Evolutionary conservation across 2,113 vertebrate genomes (phyloP).

Genomic region (Neopipo cinnamomea): DNA sequence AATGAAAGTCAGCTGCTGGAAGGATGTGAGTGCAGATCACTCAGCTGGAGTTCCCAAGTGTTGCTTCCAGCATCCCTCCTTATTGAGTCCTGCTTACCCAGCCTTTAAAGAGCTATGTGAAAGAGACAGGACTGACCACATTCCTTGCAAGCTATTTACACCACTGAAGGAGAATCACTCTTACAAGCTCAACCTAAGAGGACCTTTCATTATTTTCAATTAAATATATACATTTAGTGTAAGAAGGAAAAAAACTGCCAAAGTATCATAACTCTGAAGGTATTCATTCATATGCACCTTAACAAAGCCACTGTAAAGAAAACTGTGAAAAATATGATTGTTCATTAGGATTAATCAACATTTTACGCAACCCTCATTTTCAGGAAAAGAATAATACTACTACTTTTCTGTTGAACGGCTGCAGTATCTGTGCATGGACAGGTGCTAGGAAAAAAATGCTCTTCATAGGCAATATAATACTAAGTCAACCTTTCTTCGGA

Average conservation of each 20-base stretch:
- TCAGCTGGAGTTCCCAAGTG: not conserved
- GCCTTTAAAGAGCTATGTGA: not conserved
- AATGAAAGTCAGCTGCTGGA: not conserved
- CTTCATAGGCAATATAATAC: not conserved
- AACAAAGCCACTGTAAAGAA: not conserved
- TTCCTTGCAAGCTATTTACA: conserved; percentile 38
- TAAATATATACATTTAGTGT: not conserved
- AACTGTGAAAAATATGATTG: not conserved
- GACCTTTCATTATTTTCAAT: not conserved
- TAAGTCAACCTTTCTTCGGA: not conserved
- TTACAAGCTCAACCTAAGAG: not conserved
- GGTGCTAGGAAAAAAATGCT: not conserved
- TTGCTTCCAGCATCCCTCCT: not conserved
- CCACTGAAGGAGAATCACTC: not conserved
- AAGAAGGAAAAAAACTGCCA: not conserved
- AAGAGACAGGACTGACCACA: conserved; percentile 23
- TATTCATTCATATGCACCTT: not conserved
- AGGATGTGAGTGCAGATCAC: not conserved
- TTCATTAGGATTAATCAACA: not conserved
- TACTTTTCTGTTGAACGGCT: not conserved
- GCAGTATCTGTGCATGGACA: not conserved
- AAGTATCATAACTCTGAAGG: not conserved
- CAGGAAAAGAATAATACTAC: not conserved
- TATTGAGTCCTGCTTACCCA: not conserved
- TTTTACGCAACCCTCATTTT: not conserved